These are phyloP conservation scores for Tachina fera DNA, from an alignment of 2,888 invertebrate species.

Conservation along the genomic window DNA sequence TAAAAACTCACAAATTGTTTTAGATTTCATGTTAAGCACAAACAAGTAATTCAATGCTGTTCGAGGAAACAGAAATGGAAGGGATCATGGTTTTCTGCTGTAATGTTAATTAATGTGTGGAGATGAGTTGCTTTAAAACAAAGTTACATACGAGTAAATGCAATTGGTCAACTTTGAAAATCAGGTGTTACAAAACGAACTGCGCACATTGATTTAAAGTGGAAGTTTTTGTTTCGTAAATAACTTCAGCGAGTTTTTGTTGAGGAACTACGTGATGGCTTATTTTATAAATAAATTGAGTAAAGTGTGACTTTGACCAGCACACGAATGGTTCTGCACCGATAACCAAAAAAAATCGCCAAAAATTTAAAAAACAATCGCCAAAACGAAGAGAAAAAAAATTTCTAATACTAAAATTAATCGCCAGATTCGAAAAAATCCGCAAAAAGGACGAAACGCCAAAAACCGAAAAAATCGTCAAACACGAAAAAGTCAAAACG, in stretches of 20 bases:
- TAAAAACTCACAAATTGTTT: constrained; percentile 62
- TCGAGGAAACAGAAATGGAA: background rate
- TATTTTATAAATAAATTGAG: too few species aligned
- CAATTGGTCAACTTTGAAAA: constrained; percentile 14
- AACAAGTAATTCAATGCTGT: constrained; percentile 6
- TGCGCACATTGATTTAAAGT: background rate
- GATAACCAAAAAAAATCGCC: too few species aligned
- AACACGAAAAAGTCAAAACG: too few species aligned
- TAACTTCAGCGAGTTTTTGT: background rate
- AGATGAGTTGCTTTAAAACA: background rate
- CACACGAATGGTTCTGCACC: too few species aligned
- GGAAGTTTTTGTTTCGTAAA: background rate
- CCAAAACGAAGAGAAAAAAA: too few species aligned
- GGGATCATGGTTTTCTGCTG: constrained; percentile 1
- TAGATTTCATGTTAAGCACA: constrained; percentile 43
- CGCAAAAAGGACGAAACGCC: too few species aligned
- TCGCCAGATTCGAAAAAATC: too few species aligned
- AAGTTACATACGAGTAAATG: background rate
- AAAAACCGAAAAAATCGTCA: too few species aligned
- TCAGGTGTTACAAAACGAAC: constrained; percentile 21
- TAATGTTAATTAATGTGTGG: constrained; percentile 28
- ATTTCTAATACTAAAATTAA: too few species aligned
- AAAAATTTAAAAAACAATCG: too few species aligned
- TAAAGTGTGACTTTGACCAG: too few species aligned
- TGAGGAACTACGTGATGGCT: too few species aligned